Evolutionary conservation across 2,797 vertebrate species (phyloP).

Genomic region (Betta splendens): DNA sequence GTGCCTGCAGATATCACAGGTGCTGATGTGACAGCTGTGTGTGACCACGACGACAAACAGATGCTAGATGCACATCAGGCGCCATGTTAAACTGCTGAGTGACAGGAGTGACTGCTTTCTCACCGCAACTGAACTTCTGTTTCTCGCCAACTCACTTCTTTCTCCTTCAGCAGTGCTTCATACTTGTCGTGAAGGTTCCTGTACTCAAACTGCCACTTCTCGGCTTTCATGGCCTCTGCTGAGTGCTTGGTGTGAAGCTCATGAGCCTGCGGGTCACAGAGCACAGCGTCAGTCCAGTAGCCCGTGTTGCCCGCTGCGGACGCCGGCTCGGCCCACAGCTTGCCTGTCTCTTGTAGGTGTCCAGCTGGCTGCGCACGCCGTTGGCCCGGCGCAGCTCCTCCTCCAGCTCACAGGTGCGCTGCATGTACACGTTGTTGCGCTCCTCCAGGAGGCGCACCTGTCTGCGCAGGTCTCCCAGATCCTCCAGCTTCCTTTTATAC

Average conservation of each 20-base stretch:
- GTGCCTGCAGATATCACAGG: constrained; percentile 40
- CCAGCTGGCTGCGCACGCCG: constrained; percentile 84
- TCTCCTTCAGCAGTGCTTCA: constrained; percentile 86
- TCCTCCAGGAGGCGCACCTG: constrained; percentile 94
- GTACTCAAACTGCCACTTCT: constrained; percentile 93
- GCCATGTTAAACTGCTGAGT: background rate
- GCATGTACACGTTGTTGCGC: constrained; percentile 88
- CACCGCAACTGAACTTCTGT: background rate
- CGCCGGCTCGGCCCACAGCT: constrained; percentile 27
- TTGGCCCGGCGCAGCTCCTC: constrained; percentile 89
- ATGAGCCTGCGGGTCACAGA: constrained; percentile 81
- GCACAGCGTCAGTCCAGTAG: constrained; percentile 28
- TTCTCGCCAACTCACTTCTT: constrained; percentile 80
- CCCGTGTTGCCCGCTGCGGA: too few species aligned
- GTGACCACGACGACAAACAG: background rate
- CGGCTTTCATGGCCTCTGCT: constrained; percentile 88
- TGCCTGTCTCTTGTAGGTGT: constrained; percentile 89
- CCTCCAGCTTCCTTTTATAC: constrained; percentile 89
- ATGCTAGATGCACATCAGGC: background rate
- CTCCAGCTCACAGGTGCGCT: constrained; percentile 92
- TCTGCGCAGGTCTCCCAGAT: constrained; percentile 88
- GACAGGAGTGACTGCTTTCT: background rate
- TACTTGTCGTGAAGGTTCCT: constrained; percentile 90
- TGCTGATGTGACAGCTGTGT: constrained; percentile 3
- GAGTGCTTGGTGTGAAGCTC: constrained; percentile 87